Percentiles rank a stretch among this genome's conserved stretches.
These are phyloP conservation scores for Drosophila mimica DNA, from an alignment of 2,888 invertebrate genomes.

Conservation along the genomic window DNA sequence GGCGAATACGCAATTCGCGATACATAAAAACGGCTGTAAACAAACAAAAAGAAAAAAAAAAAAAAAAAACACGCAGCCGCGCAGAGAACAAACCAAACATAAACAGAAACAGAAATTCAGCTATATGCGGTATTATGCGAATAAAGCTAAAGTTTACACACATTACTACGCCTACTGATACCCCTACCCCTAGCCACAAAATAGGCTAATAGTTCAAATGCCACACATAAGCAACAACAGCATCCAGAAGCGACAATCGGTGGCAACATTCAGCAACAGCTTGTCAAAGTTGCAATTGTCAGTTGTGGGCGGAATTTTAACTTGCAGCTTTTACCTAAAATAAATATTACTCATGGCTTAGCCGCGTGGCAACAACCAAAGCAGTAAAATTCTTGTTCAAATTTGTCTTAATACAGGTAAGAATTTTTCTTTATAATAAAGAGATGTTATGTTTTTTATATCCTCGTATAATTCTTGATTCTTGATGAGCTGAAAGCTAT, in stretches of 20 bases:
- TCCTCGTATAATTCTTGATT: too few species aligned
- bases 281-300: slow-evolving; percentile 34
- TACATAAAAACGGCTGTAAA: slow-evolving; percentile 60
- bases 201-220: slow-evolving; percentile 22
- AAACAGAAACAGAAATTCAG: slow-evolving; percentile 20
- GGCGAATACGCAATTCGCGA: slow-evolving; percentile 48
- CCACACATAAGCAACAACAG: slow-evolving; percentile 19
- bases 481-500: too few species aligned
- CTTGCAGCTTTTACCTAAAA: slow-evolving; percentile 43
- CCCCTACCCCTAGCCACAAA: neutral
- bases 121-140: slow-evolving; percentile 30
- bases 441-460: neutral
- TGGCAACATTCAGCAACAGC: slow-evolving; percentile 45
- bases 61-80: slow-evolving; percentile 1
- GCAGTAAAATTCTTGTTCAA: neutral
- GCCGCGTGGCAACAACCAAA: neutral
- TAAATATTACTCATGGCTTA: slow-evolving; percentile 5
- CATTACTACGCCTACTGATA: too few species aligned
- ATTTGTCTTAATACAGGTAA: neutral
- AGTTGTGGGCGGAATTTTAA: slow-evolving; percentile 42
- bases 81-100: slow-evolving; percentile 36
- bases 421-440: neutral
- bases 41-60: slow-evolving; percentile 30
- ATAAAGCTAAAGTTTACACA: slow-evolving; percentile 36
- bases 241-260: neutral